Evolutionary conservation across 1,140 invertebrate genomes (phyloP), one percentile per base, ranked within the genome.

Genomic region (Antheraea pernyi): DNA sequence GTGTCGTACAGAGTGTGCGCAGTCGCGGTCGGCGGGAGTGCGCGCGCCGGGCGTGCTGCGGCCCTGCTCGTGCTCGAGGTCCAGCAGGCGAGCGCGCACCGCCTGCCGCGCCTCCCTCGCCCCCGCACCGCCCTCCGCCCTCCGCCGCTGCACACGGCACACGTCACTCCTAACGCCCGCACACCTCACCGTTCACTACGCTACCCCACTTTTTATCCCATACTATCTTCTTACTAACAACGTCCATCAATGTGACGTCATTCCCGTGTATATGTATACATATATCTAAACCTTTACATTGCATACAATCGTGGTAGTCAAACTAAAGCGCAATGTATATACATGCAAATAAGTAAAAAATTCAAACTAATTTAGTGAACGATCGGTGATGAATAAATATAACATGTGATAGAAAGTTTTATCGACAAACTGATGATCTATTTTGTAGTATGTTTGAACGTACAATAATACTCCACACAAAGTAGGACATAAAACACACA

Each of bases 31-130:
- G 18, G 65, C 22, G 19, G n/a, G n/a, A n/a, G n/a, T n/a, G n/a
- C n/a, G n/a, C 46, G 42, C 8, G 66, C 36, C 53, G 69, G 91
- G 91, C 79, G 91, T 92, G 81, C 89, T 91, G 80, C 90, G 87
- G 70, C 90, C 91, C 80, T 83, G 81, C 78, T 90, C 89, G 72
- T 82, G 83, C 87, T 92, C 91, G 62, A 81, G 78, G 67, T 90
- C 88, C 75, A 93, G 84, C 74, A 92, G 86, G 9, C 86, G 82
- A 65, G 86, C 86, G 66, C 85, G 81, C 75, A 53, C 75, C 70
- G 62, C 65, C 71, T 69, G 66, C 53, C 46, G 46, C 8, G 67
- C 36, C 53, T 69, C 60, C 70, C 71, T 37, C 72, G 71, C 37
- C 59, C 59, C 67, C 66, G 48, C 75, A 61, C 68, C 73, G 46